Conservation (phyloP, 2,888 invertebrate species). For the Girardia tigrina region DNA sequence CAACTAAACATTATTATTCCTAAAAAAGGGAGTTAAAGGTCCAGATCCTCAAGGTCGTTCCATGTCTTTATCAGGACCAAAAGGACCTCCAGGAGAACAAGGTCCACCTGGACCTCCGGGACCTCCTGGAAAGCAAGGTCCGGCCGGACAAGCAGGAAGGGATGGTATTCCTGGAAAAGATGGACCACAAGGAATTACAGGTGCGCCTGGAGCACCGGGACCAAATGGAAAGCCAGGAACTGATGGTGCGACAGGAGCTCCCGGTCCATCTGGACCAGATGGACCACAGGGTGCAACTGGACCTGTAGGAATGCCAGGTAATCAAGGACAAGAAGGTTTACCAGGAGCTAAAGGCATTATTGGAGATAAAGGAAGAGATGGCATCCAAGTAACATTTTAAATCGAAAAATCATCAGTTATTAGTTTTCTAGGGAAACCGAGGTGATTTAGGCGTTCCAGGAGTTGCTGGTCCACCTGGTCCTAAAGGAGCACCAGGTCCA, state of each 20-base stretch:
- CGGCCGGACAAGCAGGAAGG: conserved; percentile 36
- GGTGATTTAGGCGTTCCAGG: not conserved
- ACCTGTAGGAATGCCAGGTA: conserved; percentile 36
- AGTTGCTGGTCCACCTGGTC: conserved; percentile 36
- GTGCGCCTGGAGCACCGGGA: conserved; percentile 35
- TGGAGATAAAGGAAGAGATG: not conserved
- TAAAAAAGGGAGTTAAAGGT: not conserved
- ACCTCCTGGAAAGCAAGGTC: conserved; percentile 35
- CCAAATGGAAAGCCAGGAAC: conserved; percentile 33
- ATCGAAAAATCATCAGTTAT: not conserved
- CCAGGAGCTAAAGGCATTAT: conserved; percentile 36
- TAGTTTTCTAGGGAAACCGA: not conserved
- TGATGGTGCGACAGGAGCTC: conserved; percentile 29
- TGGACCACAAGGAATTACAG: conserved; percentile 37
- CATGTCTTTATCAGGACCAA: not conserved
- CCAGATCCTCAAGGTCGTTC: conserved; percentile 30
- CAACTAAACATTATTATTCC: not conserved
- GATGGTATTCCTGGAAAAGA: conserved; percentile 37
- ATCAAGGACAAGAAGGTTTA: conserved; percentile 37
- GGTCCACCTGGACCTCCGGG: conserved; percentile 36
- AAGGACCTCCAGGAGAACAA: conserved; percentile 31
- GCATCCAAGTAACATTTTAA: not conserved
- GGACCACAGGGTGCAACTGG: conserved; percentile 34
- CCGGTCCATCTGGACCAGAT: conserved; percentile 33
- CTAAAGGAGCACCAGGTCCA: conserved; percentile 25